Percentiles rank a stretch among this genome's conserved stretches.
Conservation (phyloP, 2,888 invertebrate species). For the Rosalia funebris region DNA sequence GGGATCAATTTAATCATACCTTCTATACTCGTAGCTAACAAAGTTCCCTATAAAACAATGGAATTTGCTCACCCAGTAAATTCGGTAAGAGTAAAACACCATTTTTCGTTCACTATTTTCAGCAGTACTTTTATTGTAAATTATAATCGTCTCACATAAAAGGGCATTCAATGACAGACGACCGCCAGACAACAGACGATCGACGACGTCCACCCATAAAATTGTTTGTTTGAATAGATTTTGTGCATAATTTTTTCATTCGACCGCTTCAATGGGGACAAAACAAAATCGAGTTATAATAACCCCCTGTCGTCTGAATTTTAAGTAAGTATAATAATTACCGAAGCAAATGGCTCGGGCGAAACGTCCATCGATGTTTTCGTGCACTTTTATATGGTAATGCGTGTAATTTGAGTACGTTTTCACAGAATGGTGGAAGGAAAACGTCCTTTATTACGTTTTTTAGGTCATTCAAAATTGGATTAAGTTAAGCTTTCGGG, state of each 20-base stretch:
- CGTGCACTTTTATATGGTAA: not conserved
- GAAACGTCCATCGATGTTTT: not conserved
- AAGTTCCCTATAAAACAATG: no score
- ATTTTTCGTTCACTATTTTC: no score
- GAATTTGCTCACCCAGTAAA: no score
- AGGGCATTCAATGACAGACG: constrained; percentile 1
- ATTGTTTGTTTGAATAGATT: constrained; percentile 4
- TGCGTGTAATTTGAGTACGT: no score
- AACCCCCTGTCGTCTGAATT: not conserved
- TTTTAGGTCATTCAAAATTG: no score
- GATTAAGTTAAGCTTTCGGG: no score
- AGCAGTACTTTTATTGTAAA: not conserved
- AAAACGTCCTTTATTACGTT: no score
- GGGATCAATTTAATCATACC: no score
- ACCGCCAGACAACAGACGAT: not conserved
- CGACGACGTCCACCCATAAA: not conserved
- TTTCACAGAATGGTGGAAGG: no score
- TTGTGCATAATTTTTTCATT: not conserved
- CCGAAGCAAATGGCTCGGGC: not conserved
- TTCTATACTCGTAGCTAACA: no score
- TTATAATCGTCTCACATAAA: not conserved
- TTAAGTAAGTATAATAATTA: not conserved
- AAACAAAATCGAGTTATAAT: not conserved
- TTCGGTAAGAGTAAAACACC: no score
- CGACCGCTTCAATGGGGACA: not conserved